Percentiles rank a stretch among this genome's conserved stretches.
Evolutionary conservation across 2,113 vertebrate species (phyloP).

Genomic region (Paradoxurus hermaphroditus): DNA sequence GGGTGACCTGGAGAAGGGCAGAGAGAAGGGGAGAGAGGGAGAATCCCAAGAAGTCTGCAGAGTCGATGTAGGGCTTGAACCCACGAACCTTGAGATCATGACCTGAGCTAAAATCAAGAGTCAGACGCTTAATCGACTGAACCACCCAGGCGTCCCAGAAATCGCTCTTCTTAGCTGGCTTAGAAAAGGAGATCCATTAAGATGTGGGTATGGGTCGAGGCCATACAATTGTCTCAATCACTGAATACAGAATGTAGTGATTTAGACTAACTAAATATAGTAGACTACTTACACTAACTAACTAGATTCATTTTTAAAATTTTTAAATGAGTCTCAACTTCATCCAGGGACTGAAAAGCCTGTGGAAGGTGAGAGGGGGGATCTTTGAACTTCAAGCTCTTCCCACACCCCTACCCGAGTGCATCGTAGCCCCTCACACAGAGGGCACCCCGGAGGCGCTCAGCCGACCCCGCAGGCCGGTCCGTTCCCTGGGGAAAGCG

Average conservation of each 20-base stretch:
- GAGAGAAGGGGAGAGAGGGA: too few species aligned
- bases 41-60: too few species aligned
- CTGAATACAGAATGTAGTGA: not conserved
- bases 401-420: not conserved
- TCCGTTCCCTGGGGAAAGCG: not conserved
- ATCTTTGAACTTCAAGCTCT: not conserved
- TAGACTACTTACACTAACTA: not conserved
- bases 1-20: too few species aligned
- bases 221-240: not conserved
- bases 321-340: not conserved
- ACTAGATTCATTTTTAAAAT: not conserved
- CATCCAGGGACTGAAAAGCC: not conserved
- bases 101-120: too few species aligned
- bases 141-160: not conserved
- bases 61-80: too few species aligned
- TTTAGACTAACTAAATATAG: not conserved
- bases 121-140: too few species aligned
- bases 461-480: too few species aligned
- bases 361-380: not conserved
- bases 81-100: too few species aligned
- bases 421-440: not conserved
- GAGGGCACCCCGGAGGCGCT: rapidly evolving
- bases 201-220: not conserved
- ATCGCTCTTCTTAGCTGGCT: not conserved
- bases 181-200: not conserved